Evolutionary conservation across 2,888 invertebrate genomes (phyloP).

Genomic region (Papilio protenor): DNA sequence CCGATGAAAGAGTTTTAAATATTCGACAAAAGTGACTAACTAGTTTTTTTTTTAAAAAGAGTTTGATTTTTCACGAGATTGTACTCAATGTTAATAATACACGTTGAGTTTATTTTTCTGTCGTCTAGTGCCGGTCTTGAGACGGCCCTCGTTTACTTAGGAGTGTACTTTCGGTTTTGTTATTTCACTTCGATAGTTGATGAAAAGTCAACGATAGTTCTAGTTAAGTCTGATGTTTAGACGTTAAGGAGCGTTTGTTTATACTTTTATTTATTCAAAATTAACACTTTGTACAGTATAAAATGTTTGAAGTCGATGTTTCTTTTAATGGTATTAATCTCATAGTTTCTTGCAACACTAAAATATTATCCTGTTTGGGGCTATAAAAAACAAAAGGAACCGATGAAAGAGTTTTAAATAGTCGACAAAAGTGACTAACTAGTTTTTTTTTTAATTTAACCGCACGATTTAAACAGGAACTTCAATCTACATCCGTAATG

Average conservation of each 20-base stretch:
- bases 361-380: background rate
- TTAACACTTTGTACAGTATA: background rate
- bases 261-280: background rate
- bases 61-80: constrained; percentile 72
- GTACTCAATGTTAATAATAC: constrained; percentile 67
- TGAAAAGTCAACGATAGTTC: constrained; percentile 4
- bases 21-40: constrained; percentile 39
- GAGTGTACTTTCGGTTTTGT: constrained; percentile 74
- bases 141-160: constrained; percentile 72
- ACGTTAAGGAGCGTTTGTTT: background rate
- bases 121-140: constrained; percentile 75
- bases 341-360: background rate
- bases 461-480: constrained; percentile 44
- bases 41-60: constrained; percentile 61
- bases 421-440: constrained; percentile 39
- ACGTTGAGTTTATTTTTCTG: constrained; percentile 74
- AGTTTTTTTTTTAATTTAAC: constrained; percentile 30
- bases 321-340: background rate
- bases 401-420: constrained; percentile 43
- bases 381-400: constrained; percentile 44
- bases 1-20: constrained; percentile 42
- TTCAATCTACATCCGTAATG: constrained; percentile 63
- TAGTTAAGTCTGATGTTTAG: background rate
- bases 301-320: background rate
- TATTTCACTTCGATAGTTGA: constrained; percentile 11